Evolutionary conservation across 2,888 invertebrate species (phyloP), one percentile per base, ranked within the genome.

Genomic region (Sphecodes monilicornis): DNA sequence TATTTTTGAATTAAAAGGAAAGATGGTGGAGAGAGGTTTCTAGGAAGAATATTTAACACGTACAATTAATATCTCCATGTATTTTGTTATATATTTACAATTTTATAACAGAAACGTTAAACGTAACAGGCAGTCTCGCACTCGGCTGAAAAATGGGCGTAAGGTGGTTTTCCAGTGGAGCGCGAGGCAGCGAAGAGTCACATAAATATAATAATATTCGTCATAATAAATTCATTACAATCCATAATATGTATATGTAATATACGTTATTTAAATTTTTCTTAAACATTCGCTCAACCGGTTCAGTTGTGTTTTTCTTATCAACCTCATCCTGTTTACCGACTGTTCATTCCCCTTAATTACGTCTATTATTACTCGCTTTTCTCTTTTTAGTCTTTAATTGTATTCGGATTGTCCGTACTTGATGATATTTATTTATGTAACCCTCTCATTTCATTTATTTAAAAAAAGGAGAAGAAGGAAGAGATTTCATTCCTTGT

Each of bases 51-150:
- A 86, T 78, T 78, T 60, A 76, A 85, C 77, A 68, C 75, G 70
- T 86, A 86, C 81, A 86, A 86, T 86, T 86, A 82, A 86, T 86
- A 86, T 89, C 91, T 93, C 92, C 93, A 93, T 93, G 92, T 93
- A 92, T 92, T 93, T 93, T 91, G 87, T 93, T 91, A 93, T 93
- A 92, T 93, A 93, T 93, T 93, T 93, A 93, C 93, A 93, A 91
- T 93, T 92, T 93, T 90, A 93, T 92, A 93, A 93, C 93, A 92
- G 91, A 91, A 92, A 91, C 80, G 84, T 89, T 89, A 91, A 93
- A 92, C 91, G 78, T 91, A 92, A 91, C 92, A 92, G 89, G 82
- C 88, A 90, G 92, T 87, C 90, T 91, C 89, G 87, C 90, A 84
- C 88, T 90, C 89, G 84, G 86, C 88, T 88, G 88, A 86, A 90